Conservation (phyloP, 2,797 vertebrate species). For the Peromyscus melanophrys region DNA sequence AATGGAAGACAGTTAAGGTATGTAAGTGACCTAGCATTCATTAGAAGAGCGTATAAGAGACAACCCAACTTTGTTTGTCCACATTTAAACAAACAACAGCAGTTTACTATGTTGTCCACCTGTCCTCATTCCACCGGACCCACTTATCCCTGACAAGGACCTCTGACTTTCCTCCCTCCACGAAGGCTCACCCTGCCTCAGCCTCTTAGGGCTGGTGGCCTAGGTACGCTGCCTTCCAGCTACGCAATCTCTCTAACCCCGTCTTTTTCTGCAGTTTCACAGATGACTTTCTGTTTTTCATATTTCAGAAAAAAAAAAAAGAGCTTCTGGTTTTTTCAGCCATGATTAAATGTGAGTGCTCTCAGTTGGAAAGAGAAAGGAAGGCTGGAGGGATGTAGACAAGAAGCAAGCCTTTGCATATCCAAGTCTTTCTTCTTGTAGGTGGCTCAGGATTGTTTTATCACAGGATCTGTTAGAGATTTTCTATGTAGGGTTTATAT, state of each 20-base stretch:
- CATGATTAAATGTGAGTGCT: background rate
- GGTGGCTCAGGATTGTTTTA: background rate
- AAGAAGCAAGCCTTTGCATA: background rate
- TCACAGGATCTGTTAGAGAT: background rate
- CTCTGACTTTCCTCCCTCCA: background rate
- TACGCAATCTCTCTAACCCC: background rate
- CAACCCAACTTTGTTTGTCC: fast-evolving
- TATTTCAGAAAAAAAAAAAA: constrained; percentile 26
- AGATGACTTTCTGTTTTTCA: constrained; percentile 21
- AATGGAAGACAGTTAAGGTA: background rate
- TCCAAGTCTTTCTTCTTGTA: background rate
- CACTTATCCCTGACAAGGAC: background rate
- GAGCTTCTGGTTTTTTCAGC: background rate
- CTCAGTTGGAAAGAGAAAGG: background rate
- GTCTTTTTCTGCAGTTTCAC: constrained; percentile 35
- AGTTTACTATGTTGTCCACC: background rate
- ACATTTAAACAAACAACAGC: background rate
- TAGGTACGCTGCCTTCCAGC: background rate
- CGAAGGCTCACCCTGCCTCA: background rate
- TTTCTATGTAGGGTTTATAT: background rate
- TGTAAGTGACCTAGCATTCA: background rate
- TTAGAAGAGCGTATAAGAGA: background rate
- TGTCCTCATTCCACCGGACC: background rate
- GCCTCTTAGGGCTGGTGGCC: background rate
- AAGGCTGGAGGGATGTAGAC: background rate